Percentiles rank a stretch among this genome's conserved stretches.
Conservation (phyloP, 1,140 invertebrate genomes). For the Tetramorium parvispinum region DNA sequence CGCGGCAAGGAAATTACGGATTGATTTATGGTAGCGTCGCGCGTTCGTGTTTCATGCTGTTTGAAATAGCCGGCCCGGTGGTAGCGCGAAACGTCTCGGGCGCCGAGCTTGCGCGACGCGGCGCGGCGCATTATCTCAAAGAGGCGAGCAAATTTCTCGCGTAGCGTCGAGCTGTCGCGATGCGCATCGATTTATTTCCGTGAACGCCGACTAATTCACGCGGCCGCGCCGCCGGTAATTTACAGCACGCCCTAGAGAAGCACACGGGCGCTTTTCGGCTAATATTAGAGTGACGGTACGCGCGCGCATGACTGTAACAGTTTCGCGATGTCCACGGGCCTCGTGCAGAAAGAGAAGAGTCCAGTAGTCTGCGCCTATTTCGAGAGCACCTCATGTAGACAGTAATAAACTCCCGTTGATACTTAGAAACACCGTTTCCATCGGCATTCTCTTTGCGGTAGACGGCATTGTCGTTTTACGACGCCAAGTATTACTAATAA, state of each 20-base stretch:
- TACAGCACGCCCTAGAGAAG: slow-evolving; percentile 12
- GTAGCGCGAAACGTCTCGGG: neutral
- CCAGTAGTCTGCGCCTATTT: slow-evolving; percentile 66
- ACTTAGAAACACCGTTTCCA: slow-evolving; percentile 49
- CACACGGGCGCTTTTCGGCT: slow-evolving; percentile 43
- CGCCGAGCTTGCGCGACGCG: neutral
- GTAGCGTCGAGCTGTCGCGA: slow-evolving; percentile 50
- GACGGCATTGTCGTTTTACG: slow-evolving; percentile 29
- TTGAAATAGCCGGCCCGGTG: neutral
- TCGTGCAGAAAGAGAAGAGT: slow-evolving; percentile 50
- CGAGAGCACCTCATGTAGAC: slow-evolving; percentile 49
- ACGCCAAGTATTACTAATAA: slow-evolving; percentile 26
- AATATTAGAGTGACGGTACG: slow-evolving; percentile 58
- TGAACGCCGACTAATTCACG: slow-evolving; percentile 46
- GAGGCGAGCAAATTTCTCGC: slow-evolving; percentile 43
- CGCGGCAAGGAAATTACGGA: slow-evolving; percentile 24
- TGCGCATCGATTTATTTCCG: slow-evolving; percentile 55
- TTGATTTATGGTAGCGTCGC: slow-evolving; percentile 30
- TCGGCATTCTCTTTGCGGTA: neutral
- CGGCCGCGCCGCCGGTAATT: slow-evolving; percentile 37
- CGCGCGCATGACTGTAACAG: slow-evolving; percentile 41
- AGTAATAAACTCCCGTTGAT: slow-evolving; percentile 69
- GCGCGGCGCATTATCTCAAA: slow-evolving; percentile 6
- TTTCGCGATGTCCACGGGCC: slow-evolving; percentile 62
- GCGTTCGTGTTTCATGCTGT: neutral